Evolutionary conservation across 2,888 invertebrate genomes (phyloP), one percentile per base, ranked within the genome.

Genomic region (Acronicta psi): DNA sequence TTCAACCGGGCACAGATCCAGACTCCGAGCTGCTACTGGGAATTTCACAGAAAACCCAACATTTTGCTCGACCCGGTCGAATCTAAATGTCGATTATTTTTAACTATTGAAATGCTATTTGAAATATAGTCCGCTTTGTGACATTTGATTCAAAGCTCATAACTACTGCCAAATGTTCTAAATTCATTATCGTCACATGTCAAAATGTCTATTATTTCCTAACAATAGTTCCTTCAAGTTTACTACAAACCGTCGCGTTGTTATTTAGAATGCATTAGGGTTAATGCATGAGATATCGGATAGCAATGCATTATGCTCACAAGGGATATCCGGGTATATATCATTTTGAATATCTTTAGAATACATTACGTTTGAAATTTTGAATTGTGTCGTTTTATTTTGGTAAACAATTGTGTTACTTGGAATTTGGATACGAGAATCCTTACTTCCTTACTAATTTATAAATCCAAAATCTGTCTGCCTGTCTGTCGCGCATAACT

Each of bases 221-320:
- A 25, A 40, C 18, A 62, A 37, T 40, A 25, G 42, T 69, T 54
- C 37, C 55, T 66, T 36, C 25, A 62, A 47, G n/a, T 36, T n/a
- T 38, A 66, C 29, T 50, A 38, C 63, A 65, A 54, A 55, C 41
- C 54, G 49, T 25, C 41, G 49, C 38, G 59, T 64, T 43, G 66
- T 46, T 61, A 70, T 74, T 66, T 54, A 50, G 66, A 71, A 75
- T 61, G 68, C 73, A 73, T 73, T 73, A 75, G 37, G 61, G 73
- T 29, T 75, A 73, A 73, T 73, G 73, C 51, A 75, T 56, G 38
- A 42, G 37, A 51, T 67, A 75, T 75, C 71, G 61, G 45, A 64
- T 73, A 23, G 45, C 66, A 54, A 51, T 69, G 58, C 66, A 56
- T 69, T 69, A 69, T 43, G 58, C 9, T 43, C 66, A 37, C 66